A percentile compares a stretch with the other conserved stretches of the same genome.
Evolutionary conservation across 1,140 invertebrate genomes (phyloP).

Genomic region (Drosophila parabipectinata): DNA sequence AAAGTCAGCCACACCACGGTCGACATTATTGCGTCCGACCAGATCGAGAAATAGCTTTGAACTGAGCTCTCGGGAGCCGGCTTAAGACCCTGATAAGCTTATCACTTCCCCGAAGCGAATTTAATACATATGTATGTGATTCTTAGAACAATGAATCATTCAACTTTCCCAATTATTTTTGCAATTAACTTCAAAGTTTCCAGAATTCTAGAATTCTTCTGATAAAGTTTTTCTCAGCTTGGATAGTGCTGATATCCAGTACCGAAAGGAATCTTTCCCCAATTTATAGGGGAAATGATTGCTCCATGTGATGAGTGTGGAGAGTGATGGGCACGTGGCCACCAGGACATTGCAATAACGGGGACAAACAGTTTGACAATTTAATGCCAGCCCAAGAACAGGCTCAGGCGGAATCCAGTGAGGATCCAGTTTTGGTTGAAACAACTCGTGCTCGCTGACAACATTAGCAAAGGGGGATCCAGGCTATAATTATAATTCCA

Average conservation of each 20-base stretch:
- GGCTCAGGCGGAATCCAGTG: constrained; percentile 43
- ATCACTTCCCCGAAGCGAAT: not conserved
- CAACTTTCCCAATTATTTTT: too few species aligned
- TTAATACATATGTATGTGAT: too few species aligned
- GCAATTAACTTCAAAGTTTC: too few species aligned
- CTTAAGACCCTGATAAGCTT: not conserved
- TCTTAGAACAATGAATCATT: too few species aligned
- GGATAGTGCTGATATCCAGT: too few species aligned
- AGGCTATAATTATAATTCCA: constrained; percentile 82
- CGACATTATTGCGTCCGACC: not conserved
- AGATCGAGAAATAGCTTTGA: not conserved
- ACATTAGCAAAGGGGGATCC: constrained; percentile 65
- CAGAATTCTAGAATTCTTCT: too few species aligned
- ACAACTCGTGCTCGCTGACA: constrained; percentile 50
- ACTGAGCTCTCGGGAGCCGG: not conserved
- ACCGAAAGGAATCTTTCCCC: not conserved
- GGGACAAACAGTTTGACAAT: constrained; percentile 80
- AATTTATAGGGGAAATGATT: not conserved
- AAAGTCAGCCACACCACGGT: not conserved
- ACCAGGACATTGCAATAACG: constrained; percentile 60
- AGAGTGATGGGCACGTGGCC: constrained; percentile 56
- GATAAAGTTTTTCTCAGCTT: too few species aligned
- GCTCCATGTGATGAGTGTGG: not conserved
- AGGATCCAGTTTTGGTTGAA: not conserved
- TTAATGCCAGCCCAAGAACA: constrained; percentile 66